Evolutionary conservation across 2,888 invertebrate genomes (phyloP).

Genomic region (Aphidoletes aphidimyza): DNA sequence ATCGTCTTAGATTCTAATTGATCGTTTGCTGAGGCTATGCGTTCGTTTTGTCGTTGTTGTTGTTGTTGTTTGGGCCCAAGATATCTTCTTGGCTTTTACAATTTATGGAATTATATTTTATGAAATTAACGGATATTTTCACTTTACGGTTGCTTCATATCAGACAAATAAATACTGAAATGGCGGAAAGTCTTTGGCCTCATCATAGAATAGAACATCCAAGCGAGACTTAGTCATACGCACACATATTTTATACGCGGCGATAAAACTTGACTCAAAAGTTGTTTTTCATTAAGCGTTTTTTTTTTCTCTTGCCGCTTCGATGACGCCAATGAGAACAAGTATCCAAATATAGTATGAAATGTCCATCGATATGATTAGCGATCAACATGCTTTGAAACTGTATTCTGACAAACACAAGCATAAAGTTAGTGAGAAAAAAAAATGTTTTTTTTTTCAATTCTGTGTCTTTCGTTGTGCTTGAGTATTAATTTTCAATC

Average conservation of each 20-base stretch:
- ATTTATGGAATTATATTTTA: no score
- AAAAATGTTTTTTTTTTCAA: no score
- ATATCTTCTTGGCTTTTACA: no score
- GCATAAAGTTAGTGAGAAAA: no score
- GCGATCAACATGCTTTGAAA: background rate
- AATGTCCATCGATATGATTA: background rate
- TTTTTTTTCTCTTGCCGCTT: background rate
- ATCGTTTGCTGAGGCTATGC: background rate
- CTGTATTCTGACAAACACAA: background rate
- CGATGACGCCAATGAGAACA: background rate
- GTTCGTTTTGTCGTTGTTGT: background rate
- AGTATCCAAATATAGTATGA: background rate
- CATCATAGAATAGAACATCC: background rate
- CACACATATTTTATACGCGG: no score
- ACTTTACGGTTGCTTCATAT: background rate
- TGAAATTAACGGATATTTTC: conserved; percentile 31
- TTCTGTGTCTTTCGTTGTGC: no score
- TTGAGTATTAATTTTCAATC: no score
- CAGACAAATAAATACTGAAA: background rate
- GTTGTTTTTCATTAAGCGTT: no score
- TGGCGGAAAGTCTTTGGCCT: background rate
- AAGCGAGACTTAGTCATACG: background rate
- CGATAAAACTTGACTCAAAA: no score
- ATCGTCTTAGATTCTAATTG: background rate
- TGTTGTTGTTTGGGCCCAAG: no score